Evolutionary conservation across 2,113 vertebrate species (phyloP), one percentile per base, ranked within the genome.

Genomic region (Salvelinus fontinalis): DNA sequence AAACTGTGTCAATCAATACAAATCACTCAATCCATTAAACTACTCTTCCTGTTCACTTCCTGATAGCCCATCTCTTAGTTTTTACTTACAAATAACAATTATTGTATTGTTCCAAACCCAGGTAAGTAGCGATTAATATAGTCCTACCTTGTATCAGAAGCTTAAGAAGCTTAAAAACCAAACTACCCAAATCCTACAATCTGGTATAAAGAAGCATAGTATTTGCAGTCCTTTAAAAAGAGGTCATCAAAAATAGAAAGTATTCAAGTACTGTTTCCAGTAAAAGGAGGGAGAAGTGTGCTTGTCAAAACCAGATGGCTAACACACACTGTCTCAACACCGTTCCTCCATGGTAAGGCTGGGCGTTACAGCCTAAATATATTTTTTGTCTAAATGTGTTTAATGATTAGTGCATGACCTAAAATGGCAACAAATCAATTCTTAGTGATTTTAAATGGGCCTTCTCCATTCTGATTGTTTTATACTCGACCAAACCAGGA

Each of bases 211-310:
- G 34, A 34, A 68, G 29, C 31, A 34, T 39, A 68, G 67, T 27
- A 39, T 68, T 44, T 68, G 18, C 29, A 68, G 31, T 68, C 27
- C 29, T 68, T 68, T 68, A 68, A 13, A 39, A 67, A 29, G 4
- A 62, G 9, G 59, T 22, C 14, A 62, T 62, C n/a, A 62, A 39
- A 68, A 68, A 20, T 31, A 31, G 18, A 39, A 68, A n/a, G 3
- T 31, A 68, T 68, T 68, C 67, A 68, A 68, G 67, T 68, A 68
- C 67, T 67, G 31, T 39, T 68, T 31, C 16, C 20, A 2, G 31
- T 68, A n/a, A 68, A n/a, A 68, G 14, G 18, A 20, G 16, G 29
- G 14, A 20, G 67, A 39, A 68, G 29, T 62, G 59, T 24, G 59
- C 59, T 62, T 11, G 20, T 62, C n/a, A 57, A 57, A 57, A 57